Conservation (phyloP, 2,888 invertebrate species). For the Leptopilina myrica region DNA sequence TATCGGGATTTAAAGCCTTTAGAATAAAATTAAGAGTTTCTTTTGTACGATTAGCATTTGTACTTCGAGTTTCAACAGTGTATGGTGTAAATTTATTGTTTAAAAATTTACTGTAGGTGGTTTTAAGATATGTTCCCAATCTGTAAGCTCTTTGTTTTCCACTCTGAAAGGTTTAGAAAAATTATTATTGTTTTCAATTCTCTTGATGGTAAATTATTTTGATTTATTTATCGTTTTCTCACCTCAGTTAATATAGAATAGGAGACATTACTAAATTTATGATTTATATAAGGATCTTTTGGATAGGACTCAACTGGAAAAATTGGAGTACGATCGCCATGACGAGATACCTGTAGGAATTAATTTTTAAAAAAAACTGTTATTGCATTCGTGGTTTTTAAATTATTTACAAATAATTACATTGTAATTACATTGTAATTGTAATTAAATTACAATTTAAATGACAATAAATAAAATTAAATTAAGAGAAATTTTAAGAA, state of each 20-base stretch:
- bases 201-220: too few relatives aligned
- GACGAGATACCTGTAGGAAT: background rate
- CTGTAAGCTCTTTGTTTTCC: slow-evolving; percentile 78
- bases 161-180: slow-evolving; percentile 69
- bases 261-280: background rate
- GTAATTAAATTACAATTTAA: too few relatives aligned
- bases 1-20: slow-evolving; percentile 83
- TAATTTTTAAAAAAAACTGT: too few relatives aligned
- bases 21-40: slow-evolving; percentile 84
- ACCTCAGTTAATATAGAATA: background rate
- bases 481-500: too few relatives aligned
- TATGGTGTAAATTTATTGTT: slow-evolving; percentile 76
- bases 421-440: too few relatives aligned
- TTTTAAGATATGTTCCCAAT: slow-evolving; percentile 78
- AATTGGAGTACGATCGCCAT: background rate
- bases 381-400: too few relatives aligned
- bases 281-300: background rate
- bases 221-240: background rate
- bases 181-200: too few relatives aligned
- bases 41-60: slow-evolving; percentile 85
- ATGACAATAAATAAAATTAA: too few relatives aligned
- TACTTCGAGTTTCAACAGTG: slow-evolving; percentile 78
- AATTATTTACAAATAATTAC: too few relatives aligned
- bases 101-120: slow-evolving; percentile 77
- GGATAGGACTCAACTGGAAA: background rate